phyloP scores from a whole-genome alignment of 2,888 invertebrate genomes.

The Macaria notata region DNA sequence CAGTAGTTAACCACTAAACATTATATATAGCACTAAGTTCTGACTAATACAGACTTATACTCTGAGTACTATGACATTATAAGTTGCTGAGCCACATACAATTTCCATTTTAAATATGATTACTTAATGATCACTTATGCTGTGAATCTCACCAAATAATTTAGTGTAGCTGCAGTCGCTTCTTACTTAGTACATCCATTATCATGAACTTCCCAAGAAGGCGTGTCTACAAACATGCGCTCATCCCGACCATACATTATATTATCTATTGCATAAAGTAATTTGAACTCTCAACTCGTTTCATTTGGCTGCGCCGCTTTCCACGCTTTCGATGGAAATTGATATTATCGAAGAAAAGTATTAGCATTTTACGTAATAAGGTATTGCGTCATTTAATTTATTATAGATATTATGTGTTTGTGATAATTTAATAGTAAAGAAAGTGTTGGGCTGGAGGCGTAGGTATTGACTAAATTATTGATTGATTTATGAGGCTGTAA shows the following conservation, averaged over 20 bases:
- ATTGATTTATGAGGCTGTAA: neutral
- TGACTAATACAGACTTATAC: no score
- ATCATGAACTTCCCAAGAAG: neutral
- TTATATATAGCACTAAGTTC: no score
- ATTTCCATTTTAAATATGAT: no score
- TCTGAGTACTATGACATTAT: no score
- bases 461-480: conserved; percentile 1
- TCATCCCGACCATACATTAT: no score
- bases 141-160: no score
- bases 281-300: conserved; percentile 31
- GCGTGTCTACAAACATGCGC: conserved; percentile 3
- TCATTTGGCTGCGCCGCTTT: conserved; percentile 33
- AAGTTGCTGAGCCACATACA: no score
- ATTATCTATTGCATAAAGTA: conserved; percentile 19
- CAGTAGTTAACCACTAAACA: no score
- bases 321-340: conserved; percentile 38
- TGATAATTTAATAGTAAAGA: conserved; percentile 4
- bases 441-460: conserved; percentile 2
- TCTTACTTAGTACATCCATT: no score
- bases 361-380: conserved; percentile 30
- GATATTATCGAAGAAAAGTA: conserved; percentile 29
- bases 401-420: conserved; percentile 9
- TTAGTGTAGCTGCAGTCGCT: no score
- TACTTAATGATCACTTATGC: no score
- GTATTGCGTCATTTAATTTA: conserved; percentile 22